phyloP scores from a whole-genome alignment of 2,888 invertebrate species.

The Ceriagrion tenellum region DNA sequence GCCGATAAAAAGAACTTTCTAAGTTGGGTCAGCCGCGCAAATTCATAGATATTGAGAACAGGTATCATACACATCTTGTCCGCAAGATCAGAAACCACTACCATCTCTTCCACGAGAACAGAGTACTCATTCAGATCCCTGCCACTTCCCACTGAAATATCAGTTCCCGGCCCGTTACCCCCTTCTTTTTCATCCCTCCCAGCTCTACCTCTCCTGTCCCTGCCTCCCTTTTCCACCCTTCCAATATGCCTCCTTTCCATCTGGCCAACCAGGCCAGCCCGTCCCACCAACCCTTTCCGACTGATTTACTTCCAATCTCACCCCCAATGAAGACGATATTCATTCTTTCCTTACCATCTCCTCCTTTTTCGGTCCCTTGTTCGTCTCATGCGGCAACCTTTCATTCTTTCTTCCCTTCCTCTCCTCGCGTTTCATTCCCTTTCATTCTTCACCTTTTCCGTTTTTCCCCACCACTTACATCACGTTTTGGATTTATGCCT shows the following conservation, averaged over 20 bases:
- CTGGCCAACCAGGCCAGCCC: neutral
- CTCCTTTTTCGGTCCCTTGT: neutral
- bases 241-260: neutral
- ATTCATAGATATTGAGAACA: neutral
- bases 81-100: too few species aligned
- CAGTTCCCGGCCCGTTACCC: neutral
- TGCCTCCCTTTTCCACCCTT: too few species aligned
- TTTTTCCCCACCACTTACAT: too few species aligned
- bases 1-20: neutral
- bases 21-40: neutral
- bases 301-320: constrained; percentile 32
- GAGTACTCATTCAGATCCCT: neutral
- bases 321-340: constrained; percentile 21
- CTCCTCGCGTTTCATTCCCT: neutral
- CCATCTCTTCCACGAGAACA: neutral
- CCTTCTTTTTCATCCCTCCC: neutral
- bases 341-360: neutral
- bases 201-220: neutral
- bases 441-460: too few species aligned
- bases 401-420: neutral
- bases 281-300: neutral
- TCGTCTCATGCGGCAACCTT: neutral
- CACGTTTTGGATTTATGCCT: too few species aligned
- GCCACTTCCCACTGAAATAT: neutral
- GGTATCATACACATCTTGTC: neutral